phyloP scores from a whole-genome alignment of 2,113 vertebrate genomes.

The Stegastes partitus region DNA sequence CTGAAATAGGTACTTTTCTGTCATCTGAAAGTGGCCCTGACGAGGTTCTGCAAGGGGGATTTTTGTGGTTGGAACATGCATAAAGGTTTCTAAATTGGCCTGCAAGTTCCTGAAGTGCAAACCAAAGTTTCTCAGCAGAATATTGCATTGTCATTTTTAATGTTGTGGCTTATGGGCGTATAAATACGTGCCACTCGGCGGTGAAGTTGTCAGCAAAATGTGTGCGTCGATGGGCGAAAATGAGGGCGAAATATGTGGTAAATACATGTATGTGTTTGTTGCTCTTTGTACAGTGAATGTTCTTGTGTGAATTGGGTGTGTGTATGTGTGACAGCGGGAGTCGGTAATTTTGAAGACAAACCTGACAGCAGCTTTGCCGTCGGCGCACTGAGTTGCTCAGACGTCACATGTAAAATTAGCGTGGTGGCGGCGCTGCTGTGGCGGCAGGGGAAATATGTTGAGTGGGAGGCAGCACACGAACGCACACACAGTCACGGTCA shows the following conservation, averaged over 20 bases:
- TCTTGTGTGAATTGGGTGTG: neutral
- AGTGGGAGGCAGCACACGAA: conserved; percentile 52
- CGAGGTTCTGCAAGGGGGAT: too few species aligned
- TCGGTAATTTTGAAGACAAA: conserved; percentile 42
- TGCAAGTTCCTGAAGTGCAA: too few species aligned
- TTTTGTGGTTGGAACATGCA: too few species aligned
- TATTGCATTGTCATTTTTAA: too few species aligned
- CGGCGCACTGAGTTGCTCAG: conserved; percentile 33
- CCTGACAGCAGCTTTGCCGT: conserved; percentile 49
- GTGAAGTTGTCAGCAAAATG: too few species aligned
- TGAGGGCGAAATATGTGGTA: neutral
- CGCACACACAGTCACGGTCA: conserved; percentile 32
- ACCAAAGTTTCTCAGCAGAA: too few species aligned
- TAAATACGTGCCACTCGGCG: too few species aligned
- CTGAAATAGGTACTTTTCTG: too few species aligned
- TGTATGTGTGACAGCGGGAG: neutral
- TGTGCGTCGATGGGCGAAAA: neutral
- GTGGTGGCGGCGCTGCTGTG: conserved; percentile 31
- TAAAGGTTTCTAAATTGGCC: too few species aligned
- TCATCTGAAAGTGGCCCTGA: too few species aligned
- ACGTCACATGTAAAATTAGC: conserved; percentile 67
- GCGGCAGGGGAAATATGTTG: conserved; percentile 58
- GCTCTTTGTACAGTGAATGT: neutral
- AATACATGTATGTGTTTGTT: neutral
- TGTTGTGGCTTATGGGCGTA: too few species aligned